Evolutionary conservation across 2,888 invertebrate species (phyloP).

Genomic region (Tenthredo notha): DNA sequence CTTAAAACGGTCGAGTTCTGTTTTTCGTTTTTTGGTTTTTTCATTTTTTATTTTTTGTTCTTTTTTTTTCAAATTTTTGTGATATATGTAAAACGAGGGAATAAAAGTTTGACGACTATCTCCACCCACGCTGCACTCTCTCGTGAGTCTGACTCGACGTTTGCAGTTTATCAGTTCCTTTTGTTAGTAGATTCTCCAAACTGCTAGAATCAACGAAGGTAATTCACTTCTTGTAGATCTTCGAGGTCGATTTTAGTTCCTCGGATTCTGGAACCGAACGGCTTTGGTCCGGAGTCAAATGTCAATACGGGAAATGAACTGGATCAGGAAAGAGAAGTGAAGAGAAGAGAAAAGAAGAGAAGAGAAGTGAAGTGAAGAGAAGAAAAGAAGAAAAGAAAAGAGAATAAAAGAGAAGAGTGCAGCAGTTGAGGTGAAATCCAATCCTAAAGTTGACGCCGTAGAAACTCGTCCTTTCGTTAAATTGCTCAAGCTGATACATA

Average conservation of each 20-base stretch:
- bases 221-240: slow-evolving; percentile 42
- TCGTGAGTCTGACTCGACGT: not conserved
- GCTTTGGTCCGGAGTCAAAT: slow-evolving; percentile 30
- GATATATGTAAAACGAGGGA: not conserved
- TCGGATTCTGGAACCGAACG: not conserved
- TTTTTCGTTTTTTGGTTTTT: not conserved
- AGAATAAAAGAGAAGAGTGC: not conserved
- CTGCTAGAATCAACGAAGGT: slow-evolving; percentile 37
- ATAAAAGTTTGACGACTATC: slow-evolving; percentile 15
- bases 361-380: not conserved
- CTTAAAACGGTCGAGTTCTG: not conserved
- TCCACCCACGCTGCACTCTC: not conserved
- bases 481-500: not conserved
- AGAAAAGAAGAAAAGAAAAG: not conserved
- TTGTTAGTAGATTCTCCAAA: slow-evolving; percentile 22
- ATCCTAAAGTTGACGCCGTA: slow-evolving; percentile 44
- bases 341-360: not conserved
- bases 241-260: slow-evolving; percentile 40
- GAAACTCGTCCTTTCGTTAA: slow-evolving; percentile 29
- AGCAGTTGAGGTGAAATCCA: slow-evolving; percentile 44
- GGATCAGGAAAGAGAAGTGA: slow-evolving; percentile 5
- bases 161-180: slow-evolving; percentile 9
- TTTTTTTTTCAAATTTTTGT: not conserved
- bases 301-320: slow-evolving; percentile 50
- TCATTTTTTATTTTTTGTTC: not conserved